Evolutionary conservation across 2,888 invertebrate genomes (phyloP), one percentile per base, ranked within the genome.

Genomic region (Melieria picta): DNA sequence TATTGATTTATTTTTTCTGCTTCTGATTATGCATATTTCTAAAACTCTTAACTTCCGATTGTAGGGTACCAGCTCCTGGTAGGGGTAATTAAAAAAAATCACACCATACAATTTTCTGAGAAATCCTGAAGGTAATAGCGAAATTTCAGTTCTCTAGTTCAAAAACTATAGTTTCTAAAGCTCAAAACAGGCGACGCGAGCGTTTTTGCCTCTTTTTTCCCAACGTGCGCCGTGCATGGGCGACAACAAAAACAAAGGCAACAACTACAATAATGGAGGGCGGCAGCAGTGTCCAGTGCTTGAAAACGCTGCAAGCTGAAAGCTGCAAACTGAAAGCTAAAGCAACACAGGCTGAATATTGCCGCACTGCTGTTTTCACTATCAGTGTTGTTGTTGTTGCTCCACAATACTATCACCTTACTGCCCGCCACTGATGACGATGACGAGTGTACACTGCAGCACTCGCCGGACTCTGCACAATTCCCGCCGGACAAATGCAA

Each of bases 401-500:
- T 71, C 65, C 64, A 46, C 50, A 46, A 30, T 50, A 7, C 46
- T 16, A 30, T 30, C 30, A 30, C 30, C 47, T 48, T 16, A 47
- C 30, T 52, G 46, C 6, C 46, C 13, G 55, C 6, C 45, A 47
- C 11, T 52, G 66, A 10, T 47, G 56, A 10, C 48, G 48, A 10
- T 58, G 48, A 6, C 45, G 68, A n/a, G 45, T 43, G 45, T 46
- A 61, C 65, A 30, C 30, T 30, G 30, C 30, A 30, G 30, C 3
- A 30, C 30, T 30, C 30, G 30, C 3, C 30, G 30, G 30, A 64
- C 68, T 65, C 71, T 68, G 71, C 63, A 64, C 67, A 68, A 71
- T 65, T 62, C 64, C 67, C 67, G 67, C 45, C 55, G 68, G 60
- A 73, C 73, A 64, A 71, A 67, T 46, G 68, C 63, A 64, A 52